Conservation (phyloP, 2,797 vertebrate species). For the Phataginus tetradactyla region DNA sequence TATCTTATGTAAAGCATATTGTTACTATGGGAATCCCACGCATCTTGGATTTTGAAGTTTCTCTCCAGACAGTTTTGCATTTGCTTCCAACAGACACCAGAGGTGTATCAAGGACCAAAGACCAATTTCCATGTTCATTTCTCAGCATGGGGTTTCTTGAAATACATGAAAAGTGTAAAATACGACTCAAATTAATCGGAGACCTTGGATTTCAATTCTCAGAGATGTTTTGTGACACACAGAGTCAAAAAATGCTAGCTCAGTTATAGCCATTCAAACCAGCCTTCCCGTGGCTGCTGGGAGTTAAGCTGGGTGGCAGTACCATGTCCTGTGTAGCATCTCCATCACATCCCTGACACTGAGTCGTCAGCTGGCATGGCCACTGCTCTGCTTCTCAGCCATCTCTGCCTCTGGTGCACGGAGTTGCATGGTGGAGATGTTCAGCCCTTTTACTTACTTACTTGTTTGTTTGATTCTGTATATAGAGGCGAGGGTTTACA, state of each 20-base stretch:
- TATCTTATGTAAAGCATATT: not conserved
- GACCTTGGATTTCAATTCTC: not conserved
- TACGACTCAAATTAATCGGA: not conserved
- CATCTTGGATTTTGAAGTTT: not conserved
- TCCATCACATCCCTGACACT: too few relatives aligned
- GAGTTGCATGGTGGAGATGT: not conserved
- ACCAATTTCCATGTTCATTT: not conserved
- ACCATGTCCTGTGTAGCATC: accelerated
- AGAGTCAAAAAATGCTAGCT: not conserved
- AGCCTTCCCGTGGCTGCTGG: not conserved
- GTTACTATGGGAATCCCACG: not conserved
- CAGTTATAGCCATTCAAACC: not conserved
- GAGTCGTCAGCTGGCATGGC: accelerated
- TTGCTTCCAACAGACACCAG: not conserved
- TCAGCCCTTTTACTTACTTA: not conserved
- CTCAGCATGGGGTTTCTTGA: not conserved
- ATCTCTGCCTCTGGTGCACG: not conserved
- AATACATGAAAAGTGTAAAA: not conserved
- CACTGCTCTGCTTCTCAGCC: not conserved
- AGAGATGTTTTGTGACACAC: not conserved
- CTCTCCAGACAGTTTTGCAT: not conserved
- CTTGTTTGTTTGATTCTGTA: not conserved
- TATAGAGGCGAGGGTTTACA: not conserved
- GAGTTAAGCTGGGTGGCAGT: not conserved
- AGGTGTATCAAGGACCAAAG: not conserved